A percentile compares a stretch with the other conserved stretches of the same genome.
These are phyloP conservation scores for Hyperoplus immaculatus DNA, from an alignment of 2,797 vertebrate species.

Conservation along the genomic window DNA sequence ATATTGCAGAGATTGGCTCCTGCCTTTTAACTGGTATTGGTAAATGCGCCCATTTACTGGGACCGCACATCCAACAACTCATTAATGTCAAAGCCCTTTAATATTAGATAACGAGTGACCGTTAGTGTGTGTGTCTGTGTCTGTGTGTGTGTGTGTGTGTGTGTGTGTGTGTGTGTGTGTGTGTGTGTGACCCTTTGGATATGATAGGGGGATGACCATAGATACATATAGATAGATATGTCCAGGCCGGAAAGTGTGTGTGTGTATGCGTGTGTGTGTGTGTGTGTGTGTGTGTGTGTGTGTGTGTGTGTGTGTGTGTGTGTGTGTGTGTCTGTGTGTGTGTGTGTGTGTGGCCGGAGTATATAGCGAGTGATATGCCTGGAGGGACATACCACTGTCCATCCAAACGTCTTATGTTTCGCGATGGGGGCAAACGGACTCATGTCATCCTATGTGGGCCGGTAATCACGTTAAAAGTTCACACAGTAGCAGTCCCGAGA, in stretches of 20 bases:
- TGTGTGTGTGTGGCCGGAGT: no score
- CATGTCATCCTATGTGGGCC: constrained; percentile 63
- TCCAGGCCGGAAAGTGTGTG: no score
- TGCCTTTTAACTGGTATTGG: constrained; percentile 78
- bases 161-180: no score
- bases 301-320: no score
- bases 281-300: no score
- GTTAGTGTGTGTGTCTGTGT: no score
- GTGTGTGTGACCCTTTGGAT: constrained; percentile 56
- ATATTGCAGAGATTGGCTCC: constrained; percentile 85
- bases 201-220: constrained; percentile 50
- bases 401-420: constrained; percentile 75
- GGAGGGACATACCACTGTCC: constrained; percentile 42
- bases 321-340: no score
- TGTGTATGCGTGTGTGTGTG: no score
- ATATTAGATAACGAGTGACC: constrained; percentile 47
- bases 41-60: constrained; percentile 78
- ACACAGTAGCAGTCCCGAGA: constrained; percentile 46
- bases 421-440: constrained; percentile 63
- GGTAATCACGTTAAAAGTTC: constrained; percentile 79
- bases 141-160: no score
- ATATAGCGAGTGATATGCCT: no score
- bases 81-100: constrained; percentile 83
- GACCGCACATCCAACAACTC: constrained; percentile 60
- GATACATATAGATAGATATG: constrained; percentile 26